A percentile compares a stretch with the other conserved stretches of the same genome.
Evolutionary conservation across 2,888 invertebrate genomes (phyloP).

Genomic region (Trachelus tabidus): DNA sequence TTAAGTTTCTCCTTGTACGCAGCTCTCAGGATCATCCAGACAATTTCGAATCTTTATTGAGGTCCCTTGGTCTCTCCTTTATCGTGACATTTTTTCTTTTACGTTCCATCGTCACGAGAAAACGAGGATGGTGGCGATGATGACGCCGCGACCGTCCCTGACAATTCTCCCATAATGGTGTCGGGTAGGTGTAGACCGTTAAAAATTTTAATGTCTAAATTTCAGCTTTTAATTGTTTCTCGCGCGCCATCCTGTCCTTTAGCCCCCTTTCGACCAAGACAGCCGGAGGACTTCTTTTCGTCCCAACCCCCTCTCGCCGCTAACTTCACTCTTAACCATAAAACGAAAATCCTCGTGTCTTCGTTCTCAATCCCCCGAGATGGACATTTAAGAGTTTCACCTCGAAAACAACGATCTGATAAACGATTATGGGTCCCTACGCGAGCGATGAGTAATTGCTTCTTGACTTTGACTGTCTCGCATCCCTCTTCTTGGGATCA

Average conservation of each 20-base stretch:
- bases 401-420: background rate
- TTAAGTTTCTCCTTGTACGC: background rate
- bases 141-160: background rate
- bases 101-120: conserved; percentile 6
- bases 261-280: background rate
- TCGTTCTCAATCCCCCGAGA: background rate
- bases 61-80: conserved; percentile 4
- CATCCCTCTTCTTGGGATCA: background rate
- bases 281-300: background rate
- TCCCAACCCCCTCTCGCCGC: background rate
- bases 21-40: background rate
- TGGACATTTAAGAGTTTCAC: background rate
- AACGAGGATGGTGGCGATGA: background rate
- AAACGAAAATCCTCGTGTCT: conserved; percentile 7
- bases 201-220: conserved; percentile 26
- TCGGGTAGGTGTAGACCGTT: conserved; percentile 10
- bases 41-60: conserved; percentile 22
- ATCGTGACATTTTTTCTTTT: conserved; percentile 7
- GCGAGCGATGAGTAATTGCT: background rate
- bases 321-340: background rate
- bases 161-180: background rate
- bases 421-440: background rate
- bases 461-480: background rate
- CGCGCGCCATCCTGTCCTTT: background rate
- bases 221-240: conserved; percentile 24